These are phyloP conservation scores for Rhagophthalmus giganteus DNA, from an alignment of 2,888 invertebrate genomes.

Conservation along the genomic window DNA sequence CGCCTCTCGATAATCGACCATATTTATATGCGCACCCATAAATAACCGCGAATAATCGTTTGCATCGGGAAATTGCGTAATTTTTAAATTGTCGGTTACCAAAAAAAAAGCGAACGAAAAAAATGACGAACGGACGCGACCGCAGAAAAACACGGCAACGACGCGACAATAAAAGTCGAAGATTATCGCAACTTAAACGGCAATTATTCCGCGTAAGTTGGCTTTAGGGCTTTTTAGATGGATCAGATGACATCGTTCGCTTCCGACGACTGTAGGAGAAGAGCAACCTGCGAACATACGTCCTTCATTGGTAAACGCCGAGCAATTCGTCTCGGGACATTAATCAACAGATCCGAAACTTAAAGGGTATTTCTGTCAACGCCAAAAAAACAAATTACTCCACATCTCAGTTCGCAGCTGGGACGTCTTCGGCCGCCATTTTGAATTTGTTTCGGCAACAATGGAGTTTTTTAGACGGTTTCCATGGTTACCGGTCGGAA, in stretches of 20 bases:
- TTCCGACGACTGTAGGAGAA: constrained; percentile 28
- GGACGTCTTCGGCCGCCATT: constrained; percentile 50
- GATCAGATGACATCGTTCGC: constrained; percentile 34
- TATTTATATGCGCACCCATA: no score
- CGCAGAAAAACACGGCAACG: no score
- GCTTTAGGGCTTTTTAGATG: constrained; percentile 22
- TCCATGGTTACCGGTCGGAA: constrained; percentile 48
- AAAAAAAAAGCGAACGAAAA: no score
- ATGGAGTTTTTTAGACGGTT: constrained; percentile 49
- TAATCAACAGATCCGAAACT: constrained; percentile 50
- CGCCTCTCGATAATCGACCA: no score
- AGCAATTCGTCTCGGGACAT: constrained; percentile 48
- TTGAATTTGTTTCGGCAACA: constrained; percentile 53
- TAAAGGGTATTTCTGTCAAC: constrained; percentile 51
- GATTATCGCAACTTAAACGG: constrained; percentile 5
- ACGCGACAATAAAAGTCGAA: no score
- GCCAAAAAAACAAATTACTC: constrained; percentile 51
- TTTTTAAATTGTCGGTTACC: no score
- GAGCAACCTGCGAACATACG: constrained; percentile 40
- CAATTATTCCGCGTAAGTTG: constrained; percentile 19
- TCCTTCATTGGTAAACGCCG: constrained; percentile 45
- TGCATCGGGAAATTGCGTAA: no score
- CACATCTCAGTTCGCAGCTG: constrained; percentile 47
- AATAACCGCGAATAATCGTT: no score
- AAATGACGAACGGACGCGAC: no score